Evolutionary conservation across 2,888 invertebrate genomes (phyloP), one percentile per base, ranked within the genome.

Genomic region (Megastigmus dorsalis): DNA sequence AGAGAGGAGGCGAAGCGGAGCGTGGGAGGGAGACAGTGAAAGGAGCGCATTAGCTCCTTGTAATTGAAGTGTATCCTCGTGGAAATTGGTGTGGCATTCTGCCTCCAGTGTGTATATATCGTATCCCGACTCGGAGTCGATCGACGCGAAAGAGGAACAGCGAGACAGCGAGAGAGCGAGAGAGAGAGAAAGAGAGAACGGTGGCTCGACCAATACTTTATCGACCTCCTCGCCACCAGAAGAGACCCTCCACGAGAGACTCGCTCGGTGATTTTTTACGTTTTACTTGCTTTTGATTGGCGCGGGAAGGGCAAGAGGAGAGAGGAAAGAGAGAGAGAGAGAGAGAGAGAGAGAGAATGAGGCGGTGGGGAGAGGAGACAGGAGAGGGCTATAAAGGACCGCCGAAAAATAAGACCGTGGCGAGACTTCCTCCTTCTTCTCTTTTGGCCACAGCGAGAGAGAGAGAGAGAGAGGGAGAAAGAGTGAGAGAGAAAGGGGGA

Each of bases 281-380:
- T 86, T 86, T 86, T 86, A 83, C 84, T 86, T 81, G 82, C 84
- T 85, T 86, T 86, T 85, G 86, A 86, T 85, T 85, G 86, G 83
- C 81, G 83, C 80, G 72, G 75, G 62, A 75, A 55, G 79, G n/a
- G n/a, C n/a, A 75, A 77, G 77, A 76, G 78, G 20, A 36, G 52
- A 23, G 52, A n/a, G 38, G 50, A 28, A 41, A n/a, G 20, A 33
- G 28, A 18, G 30, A n/a, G 7, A 36, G 55, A 15, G 38, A 20
- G 28, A 30, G 50, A 28, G 36, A 72, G 76, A 73, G 75, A 66
- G 75, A 76, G 81, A 75, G 79, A 77, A 77, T 63, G 75, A 77
- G 76, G 70, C 1, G 28, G 74, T 69, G 18, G 77, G 74, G 74
- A 79, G 66, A 59, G 54, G 57, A 55, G 66, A 68, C 66, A 70